Evolutionary conservation across 2,797 vertebrate genomes (phyloP), one percentile per base, ranked within the genome.

Genomic region (Benthosema pterotum): DNA sequence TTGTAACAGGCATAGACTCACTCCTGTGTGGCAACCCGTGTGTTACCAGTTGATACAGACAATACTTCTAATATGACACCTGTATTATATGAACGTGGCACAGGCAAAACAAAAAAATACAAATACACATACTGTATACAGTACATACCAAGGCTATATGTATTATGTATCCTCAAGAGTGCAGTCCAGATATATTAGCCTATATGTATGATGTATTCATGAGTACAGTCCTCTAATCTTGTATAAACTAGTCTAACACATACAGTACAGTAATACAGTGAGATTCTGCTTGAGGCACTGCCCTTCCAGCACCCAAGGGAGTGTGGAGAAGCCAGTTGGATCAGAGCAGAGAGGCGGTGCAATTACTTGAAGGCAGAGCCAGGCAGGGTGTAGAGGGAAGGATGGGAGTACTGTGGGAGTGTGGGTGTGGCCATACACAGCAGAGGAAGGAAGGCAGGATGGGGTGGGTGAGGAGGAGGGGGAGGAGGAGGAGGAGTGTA

Each of bases 361-460:
- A 42, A 8, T 15, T 45, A 57, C 52, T 62, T 18, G 28, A 53
- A 42, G 19, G 46, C 6, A 47, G 57, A 77, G 57, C 63, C 63
- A 60, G 57, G 0, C 9, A 54, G 17, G 5, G 67, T 57, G 78
- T 77, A 75, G n/a, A n/a, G 61, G 69, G 65, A 63, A 80, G 77
- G 69, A 79, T 85, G 77, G 72, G 76, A 84, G 55, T 66, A 53
- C 17, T 47, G 45, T 14, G 14, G 53, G 77, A 57, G 51, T 17
- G 49, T 49, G 55, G 51, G 57, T 14, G 59, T 38, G 45, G 60
- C 48, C 45, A n/a, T 38, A 19, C 42, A 51, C 11, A 22, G 25
- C 32, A 46, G n/a, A 16, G 55, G 45, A 46, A 46, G 45, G 12
- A 13, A 11, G 18, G 51, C 43, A 25, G 28, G 25, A 11, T 11